Evolutionary conservation across 2,797 vertebrate genomes (phyloP), one percentile per base, ranked within the genome.

Genomic region (Sternotherus odoratus): DNA sequence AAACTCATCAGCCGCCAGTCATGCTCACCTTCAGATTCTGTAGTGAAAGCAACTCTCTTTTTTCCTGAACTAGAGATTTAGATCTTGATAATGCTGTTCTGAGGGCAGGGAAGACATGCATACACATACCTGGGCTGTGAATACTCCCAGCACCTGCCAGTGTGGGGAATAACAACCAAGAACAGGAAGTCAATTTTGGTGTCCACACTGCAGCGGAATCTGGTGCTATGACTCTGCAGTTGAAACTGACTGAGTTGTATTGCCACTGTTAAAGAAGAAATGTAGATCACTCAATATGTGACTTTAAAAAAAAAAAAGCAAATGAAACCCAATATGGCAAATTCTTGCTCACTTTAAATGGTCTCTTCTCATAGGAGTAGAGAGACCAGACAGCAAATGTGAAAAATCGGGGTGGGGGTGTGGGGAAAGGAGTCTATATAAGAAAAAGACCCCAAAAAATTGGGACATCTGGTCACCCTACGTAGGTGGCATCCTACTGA

Each of bases 71-170:
- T 28, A 46, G 72, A 75, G 36, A 43, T 43, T 75, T 75, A 48
- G 39, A 74, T 7, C 24, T 48, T 30, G 15, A 26, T 48, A 28
- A 46, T 43, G 26, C 15, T 30, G 72, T 30, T 46, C 23, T 28
- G 48, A 48, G 24, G 8, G 13, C 43, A 48, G 39, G 26, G 24
- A 28, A 48, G 15, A 16, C 39, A 75, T 16, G 24, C 26, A 17
- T 46, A 48, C 26, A 48, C 12, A 48, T 39, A 17, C 12, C 30
- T 48, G 43, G 72, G 72, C 66, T 69, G 8, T 75, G 72, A 46
- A 46, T 69, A 39, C 63, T 21, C 28, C 48, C 56, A 23, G 83
- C 19, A 91, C 88, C 78, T 86, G 66, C 51, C 48, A 60, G 50
- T 53, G 48, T 77, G 1, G 84, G 36, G 46, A 82, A 57, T 39